A percentile compares a stretch with the other conserved stretches of the same genome.
Evolutionary conservation across 1,140 invertebrate genomes (phyloP).

Genomic region (Bursaphelenchus mucronatus): DNA sequence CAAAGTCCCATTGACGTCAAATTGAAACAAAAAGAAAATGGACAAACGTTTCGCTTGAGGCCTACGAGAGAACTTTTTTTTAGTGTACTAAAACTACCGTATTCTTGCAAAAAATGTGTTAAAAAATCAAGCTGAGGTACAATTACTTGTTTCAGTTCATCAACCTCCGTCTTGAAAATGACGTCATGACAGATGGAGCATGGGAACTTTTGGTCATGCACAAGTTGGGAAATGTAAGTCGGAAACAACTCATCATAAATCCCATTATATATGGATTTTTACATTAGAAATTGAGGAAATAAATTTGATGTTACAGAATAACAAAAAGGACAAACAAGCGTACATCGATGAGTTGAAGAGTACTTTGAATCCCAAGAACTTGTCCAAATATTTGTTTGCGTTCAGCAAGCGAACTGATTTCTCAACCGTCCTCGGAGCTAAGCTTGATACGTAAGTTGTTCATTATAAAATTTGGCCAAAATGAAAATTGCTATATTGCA

Average conservation of each 20-base stretch:
- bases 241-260: slow-evolving; percentile 3
- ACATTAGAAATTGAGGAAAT: slow-evolving; percentile 16
- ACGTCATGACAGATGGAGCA: slow-evolving; percentile 71
- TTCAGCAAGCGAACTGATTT: slow-evolving; percentile 58
- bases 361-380: slow-evolving; percentile 78
- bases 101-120: too few relatives aligned
- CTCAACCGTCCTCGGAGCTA: slow-evolving; percentile 54
- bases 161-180: slow-evolving; percentile 69
- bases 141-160: slow-evolving; percentile 66
- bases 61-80: too few relatives aligned
- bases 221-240: slow-evolving; percentile 82
- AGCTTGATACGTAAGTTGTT: slow-evolving; percentile 54
- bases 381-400: slow-evolving; percentile 63
- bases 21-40: slow-evolving; percentile 1
- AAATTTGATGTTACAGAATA: slow-evolving; percentile 63
- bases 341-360: slow-evolving; percentile 73
- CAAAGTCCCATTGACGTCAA: slow-evolving; percentile 24
- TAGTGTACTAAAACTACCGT: too few relatives aligned
- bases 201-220: slow-evolving; percentile 80
- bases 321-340: slow-evolving; percentile 73
- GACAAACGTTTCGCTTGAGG: too few relatives aligned
- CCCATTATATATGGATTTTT: slow-evolving; percentile 14
- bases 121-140: background rate
- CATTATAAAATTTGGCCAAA: background rate
- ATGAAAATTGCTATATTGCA: too few relatives aligned